Conservation (phyloP, 2,797 vertebrate species). For the Tragelaphus eurycerus region DNA sequence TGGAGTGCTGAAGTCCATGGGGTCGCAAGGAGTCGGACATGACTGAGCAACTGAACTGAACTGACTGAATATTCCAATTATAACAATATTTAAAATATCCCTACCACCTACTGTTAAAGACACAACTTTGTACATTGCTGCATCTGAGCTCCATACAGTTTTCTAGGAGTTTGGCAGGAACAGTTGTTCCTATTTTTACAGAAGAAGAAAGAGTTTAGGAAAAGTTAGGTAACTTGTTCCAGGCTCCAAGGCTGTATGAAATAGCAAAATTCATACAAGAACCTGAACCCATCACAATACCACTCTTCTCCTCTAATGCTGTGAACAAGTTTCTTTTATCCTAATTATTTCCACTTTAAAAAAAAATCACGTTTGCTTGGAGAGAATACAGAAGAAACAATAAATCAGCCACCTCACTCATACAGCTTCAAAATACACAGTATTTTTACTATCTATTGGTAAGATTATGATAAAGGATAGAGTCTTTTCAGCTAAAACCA, state of each 20-base stretch:
- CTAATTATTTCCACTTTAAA: not conserved
- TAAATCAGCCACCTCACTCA: not conserved
- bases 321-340: not conserved
- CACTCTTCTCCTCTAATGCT: not conserved
- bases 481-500: not conserved
- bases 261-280: not conserved
- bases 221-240: not conserved
- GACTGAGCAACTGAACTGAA: not conserved
- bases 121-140: not conserved
- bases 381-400: not conserved
- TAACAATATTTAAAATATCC: not conserved
- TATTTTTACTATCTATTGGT: not conserved
- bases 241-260: not conserved
- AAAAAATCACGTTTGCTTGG: not conserved
- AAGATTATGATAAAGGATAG: not conserved
- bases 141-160: not conserved
- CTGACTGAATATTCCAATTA: not conserved
- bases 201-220: not conserved
- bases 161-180: not conserved
- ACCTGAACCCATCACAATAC: not conserved
- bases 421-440: not conserved
- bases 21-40: not conserved
- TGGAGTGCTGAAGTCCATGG: not conserved
- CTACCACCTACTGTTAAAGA: not conserved
- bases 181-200: not conserved